Conservation (phyloP, 2,113 vertebrate species). For the Dipodomys spectabilis region DNA sequence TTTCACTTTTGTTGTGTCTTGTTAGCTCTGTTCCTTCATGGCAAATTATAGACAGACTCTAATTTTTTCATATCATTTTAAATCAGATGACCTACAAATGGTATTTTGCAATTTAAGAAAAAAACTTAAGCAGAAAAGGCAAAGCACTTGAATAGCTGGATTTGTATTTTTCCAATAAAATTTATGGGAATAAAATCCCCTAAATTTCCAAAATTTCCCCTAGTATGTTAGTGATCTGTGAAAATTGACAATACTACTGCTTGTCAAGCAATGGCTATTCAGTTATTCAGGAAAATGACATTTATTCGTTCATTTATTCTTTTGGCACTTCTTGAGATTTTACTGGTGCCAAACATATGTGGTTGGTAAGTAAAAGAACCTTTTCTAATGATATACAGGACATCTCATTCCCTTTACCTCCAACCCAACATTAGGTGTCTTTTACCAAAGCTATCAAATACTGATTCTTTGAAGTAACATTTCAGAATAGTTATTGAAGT, state of each 20-base stretch:
- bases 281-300: conserved; percentile 1
- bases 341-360: not conserved
- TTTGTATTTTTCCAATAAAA: conserved; percentile 58
- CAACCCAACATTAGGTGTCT: not conserved
- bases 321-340: conserved; percentile 13
- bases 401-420: not conserved
- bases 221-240: not conserved
- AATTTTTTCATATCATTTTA: conserved; percentile 45
- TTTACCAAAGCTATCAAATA: conserved; percentile 9
- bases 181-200: conserved; percentile 28
- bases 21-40: not conserved
- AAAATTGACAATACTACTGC: conserved; percentile 10
- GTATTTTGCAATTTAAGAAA: conserved; percentile 50
- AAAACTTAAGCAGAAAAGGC: not conserved
- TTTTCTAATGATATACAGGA: not conserved
- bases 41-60: conserved; percentile 39
- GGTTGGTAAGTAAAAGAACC: not conserved
- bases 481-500: conserved; percentile 25
- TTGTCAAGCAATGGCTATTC: conserved; percentile 31
- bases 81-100: not conserved
- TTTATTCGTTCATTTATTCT: not conserved
- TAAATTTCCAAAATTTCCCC: conserved; percentile 26
- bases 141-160: not conserved
- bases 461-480: conserved; percentile 18
- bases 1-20: conserved; percentile 49